Percentiles rank a stretch among this genome's conserved stretches.
Evolutionary conservation across 2,888 invertebrate genomes (phyloP).

Genomic region (Drosophila robusta): DNA sequence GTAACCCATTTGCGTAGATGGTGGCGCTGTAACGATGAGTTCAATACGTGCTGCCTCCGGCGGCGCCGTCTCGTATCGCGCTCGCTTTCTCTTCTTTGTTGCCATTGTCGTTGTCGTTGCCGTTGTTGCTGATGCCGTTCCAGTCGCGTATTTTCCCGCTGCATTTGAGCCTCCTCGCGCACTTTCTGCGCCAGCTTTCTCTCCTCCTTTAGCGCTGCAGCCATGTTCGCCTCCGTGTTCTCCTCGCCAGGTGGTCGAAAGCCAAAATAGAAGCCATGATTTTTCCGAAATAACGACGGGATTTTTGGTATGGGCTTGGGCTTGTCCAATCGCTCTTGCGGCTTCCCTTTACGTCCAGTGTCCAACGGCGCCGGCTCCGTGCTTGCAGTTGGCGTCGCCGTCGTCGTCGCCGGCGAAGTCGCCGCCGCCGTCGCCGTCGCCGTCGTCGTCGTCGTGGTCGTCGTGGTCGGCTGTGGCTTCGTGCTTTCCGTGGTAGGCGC

Average conservation of each 20-base stretch:
- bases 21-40: conserved; percentile 4
- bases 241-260: conserved; percentile 12
- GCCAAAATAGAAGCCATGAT: conserved; percentile 48
- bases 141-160: conserved; percentile 8
- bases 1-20: background rate
- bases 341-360: background rate
- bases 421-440: no score
- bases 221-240: conserved; percentile 13
- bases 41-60: conserved; percentile 39
- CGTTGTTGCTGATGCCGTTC: conserved; percentile 2
- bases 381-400: background rate
- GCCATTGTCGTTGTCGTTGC: background rate
- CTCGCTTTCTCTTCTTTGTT: conserved; percentile 32
- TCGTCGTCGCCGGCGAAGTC: background rate
- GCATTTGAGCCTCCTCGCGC: conserved; percentile 45
- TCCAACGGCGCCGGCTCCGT: background rate
- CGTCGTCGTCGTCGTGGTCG: no score
- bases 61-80: conserved; percentile 40
- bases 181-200: conserved; percentile 55
- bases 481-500: background rate
- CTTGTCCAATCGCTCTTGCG: conserved; percentile 30
- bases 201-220: conserved; percentile 44
- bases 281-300: background rate
- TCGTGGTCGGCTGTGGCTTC: background rate
- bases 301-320: background rate